Evolutionary conservation across 2,797 vertebrate species (phyloP).

Genomic region (Hapalemur alaotrensis): DNA sequence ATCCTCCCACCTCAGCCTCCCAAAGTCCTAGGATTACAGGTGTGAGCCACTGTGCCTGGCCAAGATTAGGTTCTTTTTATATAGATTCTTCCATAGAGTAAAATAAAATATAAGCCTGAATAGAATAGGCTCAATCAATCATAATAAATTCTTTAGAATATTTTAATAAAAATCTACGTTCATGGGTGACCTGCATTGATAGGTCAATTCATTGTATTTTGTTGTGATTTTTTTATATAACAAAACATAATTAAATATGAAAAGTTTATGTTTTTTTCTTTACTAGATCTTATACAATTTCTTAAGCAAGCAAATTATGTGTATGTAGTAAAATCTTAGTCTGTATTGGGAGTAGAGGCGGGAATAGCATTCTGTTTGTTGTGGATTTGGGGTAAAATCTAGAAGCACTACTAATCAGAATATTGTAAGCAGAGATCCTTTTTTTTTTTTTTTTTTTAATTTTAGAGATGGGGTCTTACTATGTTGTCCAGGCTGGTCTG

Average conservation of each 20-base stretch:
- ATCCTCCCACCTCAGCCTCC: too few relatives aligned
- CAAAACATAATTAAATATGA: slow-evolving; percentile 16
- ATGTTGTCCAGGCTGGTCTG: neutral
- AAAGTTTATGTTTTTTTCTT: slow-evolving; percentile 17
- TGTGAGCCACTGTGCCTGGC: too few relatives aligned
- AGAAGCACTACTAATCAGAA: slow-evolving; percentile 13
- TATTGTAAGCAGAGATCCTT: slow-evolving; percentile 15
- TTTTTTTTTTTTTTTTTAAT: neutral
- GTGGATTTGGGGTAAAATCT: neutral
- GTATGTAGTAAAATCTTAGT: slow-evolving; percentile 32
- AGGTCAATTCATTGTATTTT: slow-evolving; percentile 38
- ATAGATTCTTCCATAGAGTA: neutral
- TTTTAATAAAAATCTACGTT: neutral
- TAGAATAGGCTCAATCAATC: neutral
- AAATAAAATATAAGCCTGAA: neutral
- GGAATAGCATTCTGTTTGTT: slow-evolving; percentile 26
- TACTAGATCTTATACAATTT: neutral
- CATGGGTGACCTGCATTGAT: neutral
- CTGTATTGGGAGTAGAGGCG: neutral
- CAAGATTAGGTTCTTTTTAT: neutral
- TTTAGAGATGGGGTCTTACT: neutral
- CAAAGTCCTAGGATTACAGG: too few relatives aligned
- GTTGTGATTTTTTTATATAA: slow-evolving; percentile 1
- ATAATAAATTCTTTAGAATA: neutral
- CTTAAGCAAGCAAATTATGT: neutral